phyloP scores from a whole-genome alignment of 2,888 invertebrate species.

The Noctua pronuba region DNA sequence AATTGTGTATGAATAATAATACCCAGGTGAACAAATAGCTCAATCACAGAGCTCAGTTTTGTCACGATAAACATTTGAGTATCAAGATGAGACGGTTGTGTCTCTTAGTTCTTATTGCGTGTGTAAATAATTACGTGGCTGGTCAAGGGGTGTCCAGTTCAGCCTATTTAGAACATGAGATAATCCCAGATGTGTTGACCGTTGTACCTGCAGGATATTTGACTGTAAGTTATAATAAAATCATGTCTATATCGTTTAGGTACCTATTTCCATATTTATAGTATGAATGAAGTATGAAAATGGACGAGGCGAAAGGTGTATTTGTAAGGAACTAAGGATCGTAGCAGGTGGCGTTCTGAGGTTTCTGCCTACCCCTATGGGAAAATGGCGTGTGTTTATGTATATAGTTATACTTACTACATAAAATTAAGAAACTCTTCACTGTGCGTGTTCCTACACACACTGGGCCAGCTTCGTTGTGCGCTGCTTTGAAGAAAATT shows the following conservation, averaged over 20 bases:
- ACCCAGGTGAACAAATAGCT: background rate
- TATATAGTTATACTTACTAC: background rate
- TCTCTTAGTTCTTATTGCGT: constrained; percentile 24
- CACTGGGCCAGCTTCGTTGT: background rate
- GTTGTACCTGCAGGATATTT: constrained; percentile 41
- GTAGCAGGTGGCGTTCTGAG: background rate
- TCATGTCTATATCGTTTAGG: background rate
- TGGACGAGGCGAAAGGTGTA: background rate
- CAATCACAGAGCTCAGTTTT: background rate
- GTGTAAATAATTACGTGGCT: constrained; percentile 1
- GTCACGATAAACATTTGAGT: background rate
- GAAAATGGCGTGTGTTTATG: background rate
- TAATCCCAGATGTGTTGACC: constrained; percentile 59
- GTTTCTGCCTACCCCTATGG: background rate
- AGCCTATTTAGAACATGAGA: constrained; percentile 63
- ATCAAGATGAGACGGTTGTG: constrained; percentile 37
- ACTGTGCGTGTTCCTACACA: too few relatives aligned
- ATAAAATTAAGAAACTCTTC: background rate
- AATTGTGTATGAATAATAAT: background rate
- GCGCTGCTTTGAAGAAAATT: background rate
- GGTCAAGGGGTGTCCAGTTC: background rate
- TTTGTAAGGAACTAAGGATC: background rate
- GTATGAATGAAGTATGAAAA: background rate
- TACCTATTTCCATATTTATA: background rate
- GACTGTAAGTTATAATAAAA: constrained; percentile 45